Evolutionary conservation across 2,888 invertebrate genomes (phyloP), one percentile per base, ranked within the genome.

Genomic region (Caenorhabditis japonica): DNA sequence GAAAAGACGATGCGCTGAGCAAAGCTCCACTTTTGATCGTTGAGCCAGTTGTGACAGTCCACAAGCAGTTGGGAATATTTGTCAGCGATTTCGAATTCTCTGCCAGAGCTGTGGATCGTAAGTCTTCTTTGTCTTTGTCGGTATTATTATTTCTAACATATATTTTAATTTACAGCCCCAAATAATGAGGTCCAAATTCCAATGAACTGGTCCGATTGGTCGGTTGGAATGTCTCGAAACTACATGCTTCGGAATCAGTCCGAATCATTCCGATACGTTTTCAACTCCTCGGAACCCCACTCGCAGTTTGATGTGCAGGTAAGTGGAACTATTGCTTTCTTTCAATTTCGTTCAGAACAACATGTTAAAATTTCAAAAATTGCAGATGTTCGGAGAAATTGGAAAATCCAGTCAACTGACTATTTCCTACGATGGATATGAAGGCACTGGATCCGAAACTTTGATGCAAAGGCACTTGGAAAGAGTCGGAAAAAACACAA

Each of bases 41-140:
- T 19, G 75, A 75, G 21, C 77, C 75, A 2, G 51, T 77, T 1
- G 34, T 77, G 8, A 77, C 77, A 15, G 23, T 77, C n/a, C 55
- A 34, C 4, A 75, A 77, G 33, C 60, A 64, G 36, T 21, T 69
- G 5, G 15, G 68, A 13, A 13, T 75, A 27, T 30, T 56, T 15
- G 44, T 58, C 2, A 60, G 60, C 2, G 56, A 61, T 17, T 69
- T 69, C 25, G 46, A 47, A 19, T 53, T 75, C 47, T 49, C 60
- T 30, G 68, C 53, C 0, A 52, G 19, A 17, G 66, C 56, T 15
- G 52, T 51, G 5, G 53, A 66, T 15, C 13, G 55, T 60, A n/a
- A 43, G 34, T 12, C 30, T 7, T 13, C 27, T 33, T 13, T 7
- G 12, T 62, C 25, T 1, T 27, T 1, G 33, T 51, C 33, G 13